A percentile compares a stretch with the other conserved stretches of the same genome.
Evolutionary conservation across 2,888 invertebrate genomes (phyloP).

Genomic region (Amphiduros pacificus): DNA sequence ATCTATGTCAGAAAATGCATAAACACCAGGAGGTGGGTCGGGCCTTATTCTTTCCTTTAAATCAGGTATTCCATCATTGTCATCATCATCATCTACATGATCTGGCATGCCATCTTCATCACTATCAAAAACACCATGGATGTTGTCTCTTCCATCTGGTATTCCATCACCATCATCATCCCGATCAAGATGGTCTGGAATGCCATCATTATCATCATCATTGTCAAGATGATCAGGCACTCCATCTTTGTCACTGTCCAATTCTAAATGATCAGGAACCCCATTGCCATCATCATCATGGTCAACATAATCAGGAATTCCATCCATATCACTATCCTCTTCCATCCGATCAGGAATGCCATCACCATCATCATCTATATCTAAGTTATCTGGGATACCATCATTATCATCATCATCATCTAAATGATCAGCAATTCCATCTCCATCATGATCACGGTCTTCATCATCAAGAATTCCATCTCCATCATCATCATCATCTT

Average conservation of each 20-base stretch:
- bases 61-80: conserved; percentile 52
- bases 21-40: conserved; percentile 36
- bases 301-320: conserved; percentile 28
- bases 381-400: conserved; percentile 8
- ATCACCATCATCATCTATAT: conserved; percentile 40
- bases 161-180: conserved; percentile 42
- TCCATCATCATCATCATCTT: conserved; percentile 29
- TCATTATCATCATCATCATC: conserved; percentile 15
- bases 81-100: conserved; percentile 29
- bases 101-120: conserved; percentile 54
- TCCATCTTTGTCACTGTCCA: conserved; percentile 33
- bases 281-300: conserved; percentile 51
- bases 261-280: conserved; percentile 31
- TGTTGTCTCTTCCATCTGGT: conserved; percentile 25
- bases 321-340: conserved; percentile 36
- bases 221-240: conserved; percentile 25
- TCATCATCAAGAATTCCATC: conserved; percentile 41
- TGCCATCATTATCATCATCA: conserved; percentile 23
- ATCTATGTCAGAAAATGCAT: conserved; percentile 29
- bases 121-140: conserved; percentile 36
- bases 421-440: conserved; percentile 39
- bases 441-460: conserved; percentile 33
- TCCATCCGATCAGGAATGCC: conserved; percentile 34
- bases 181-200: conserved; percentile 34
- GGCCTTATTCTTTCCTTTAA: conserved; percentile 38